These are phyloP conservation scores for Oreohelix idahoensis DNA, from an alignment of 1,140 invertebrate genomes.

Conservation along the genomic window DNA sequence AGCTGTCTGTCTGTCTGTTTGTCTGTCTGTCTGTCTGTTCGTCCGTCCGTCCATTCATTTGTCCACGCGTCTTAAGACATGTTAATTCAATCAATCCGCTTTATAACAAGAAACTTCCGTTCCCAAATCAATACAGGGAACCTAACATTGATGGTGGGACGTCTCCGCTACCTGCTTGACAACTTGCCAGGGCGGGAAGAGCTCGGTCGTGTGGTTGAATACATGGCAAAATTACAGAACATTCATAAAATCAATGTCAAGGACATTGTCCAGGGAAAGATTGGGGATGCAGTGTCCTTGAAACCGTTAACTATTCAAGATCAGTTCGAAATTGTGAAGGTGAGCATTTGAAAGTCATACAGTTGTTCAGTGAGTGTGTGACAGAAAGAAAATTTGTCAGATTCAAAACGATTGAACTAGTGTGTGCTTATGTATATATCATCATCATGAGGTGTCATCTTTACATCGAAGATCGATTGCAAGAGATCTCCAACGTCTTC, in stretches of 20 bases:
- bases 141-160: not conserved
- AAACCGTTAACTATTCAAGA: slow-evolving; percentile 1
- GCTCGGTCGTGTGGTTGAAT: not conserved
- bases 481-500: no score
- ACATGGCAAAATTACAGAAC: slow-evolving; percentile 16
- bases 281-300: not conserved
- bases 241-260: not conserved
- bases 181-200: slow-evolving; percentile 8
- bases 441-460: no score
- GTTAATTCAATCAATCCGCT: not conserved
- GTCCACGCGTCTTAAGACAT: no score
- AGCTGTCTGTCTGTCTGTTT: not conserved
- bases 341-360: no score
- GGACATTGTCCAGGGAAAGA: slow-evolving; percentile 21
- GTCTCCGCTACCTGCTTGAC: slow-evolving; percentile 8
- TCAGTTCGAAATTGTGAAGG: slow-evolving; percentile 23
- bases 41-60: no score
- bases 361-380: no score
- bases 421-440: no score
- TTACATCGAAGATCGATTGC: no score
- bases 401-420: no score
- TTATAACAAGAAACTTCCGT: no score
- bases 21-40: not conserved
- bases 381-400: no score
- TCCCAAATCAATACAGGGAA: no score